A percentile compares a stretch with the other conserved stretches of the same genome.
phyloP scores from a whole-genome alignment of 2,888 invertebrate genomes.

The Caenorhabditis wallacei region DNA sequence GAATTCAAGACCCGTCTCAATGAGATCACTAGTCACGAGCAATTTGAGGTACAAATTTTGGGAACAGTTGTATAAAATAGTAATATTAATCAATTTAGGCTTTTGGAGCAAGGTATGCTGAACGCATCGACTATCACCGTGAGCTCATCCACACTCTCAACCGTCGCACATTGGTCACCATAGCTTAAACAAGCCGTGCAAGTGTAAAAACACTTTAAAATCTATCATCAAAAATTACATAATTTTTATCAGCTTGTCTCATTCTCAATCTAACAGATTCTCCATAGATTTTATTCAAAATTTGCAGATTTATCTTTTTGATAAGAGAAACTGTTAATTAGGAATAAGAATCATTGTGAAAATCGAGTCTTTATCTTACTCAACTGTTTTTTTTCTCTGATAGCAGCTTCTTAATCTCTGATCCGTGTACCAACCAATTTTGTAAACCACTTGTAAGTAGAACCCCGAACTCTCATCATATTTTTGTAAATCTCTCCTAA shows the following conservation, averaged over 20 bases:
- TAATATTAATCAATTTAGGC: no score
- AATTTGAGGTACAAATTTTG: constrained; percentile 24
- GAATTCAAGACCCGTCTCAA: constrained; percentile 50
- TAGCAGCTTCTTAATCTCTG: no score
- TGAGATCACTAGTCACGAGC: constrained; percentile 48
- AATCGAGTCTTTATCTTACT: no score
- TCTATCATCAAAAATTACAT: background rate
- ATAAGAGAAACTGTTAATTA: no score
- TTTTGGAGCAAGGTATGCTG: constrained; percentile 39
- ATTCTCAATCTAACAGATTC: no score
- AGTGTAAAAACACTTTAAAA: background rate
- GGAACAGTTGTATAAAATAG: background rate
- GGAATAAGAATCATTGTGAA: no score
- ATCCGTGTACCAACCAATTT: no score
- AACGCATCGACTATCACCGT: constrained; percentile 56
- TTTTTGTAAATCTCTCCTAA: background rate
- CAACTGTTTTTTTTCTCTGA: no score
- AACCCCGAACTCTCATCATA: background rate
- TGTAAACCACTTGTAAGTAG: background rate
- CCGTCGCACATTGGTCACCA: constrained; percentile 32
- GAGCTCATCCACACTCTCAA: constrained; percentile 53
- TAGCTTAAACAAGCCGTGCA: constrained; percentile 13
- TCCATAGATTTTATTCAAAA: no score
- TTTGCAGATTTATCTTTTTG: no score
- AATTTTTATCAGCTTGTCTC: no score